Conservation (phyloP, 2,888 invertebrate species). For the Drosophila pseudotakahashii region DNA sequence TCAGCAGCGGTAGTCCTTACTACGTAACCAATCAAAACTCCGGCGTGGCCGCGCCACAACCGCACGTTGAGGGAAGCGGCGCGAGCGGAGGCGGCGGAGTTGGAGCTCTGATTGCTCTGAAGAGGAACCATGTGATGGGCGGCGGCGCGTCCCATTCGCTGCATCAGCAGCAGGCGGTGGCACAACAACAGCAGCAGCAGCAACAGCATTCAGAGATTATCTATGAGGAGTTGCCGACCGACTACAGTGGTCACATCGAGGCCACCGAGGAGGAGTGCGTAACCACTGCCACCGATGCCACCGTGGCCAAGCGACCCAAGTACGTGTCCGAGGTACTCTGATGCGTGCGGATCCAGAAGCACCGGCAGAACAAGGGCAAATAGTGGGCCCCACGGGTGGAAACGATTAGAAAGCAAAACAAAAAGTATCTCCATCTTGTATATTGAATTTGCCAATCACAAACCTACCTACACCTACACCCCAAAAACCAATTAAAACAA, state of each 20-base stretch:
- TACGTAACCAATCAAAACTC: conserved; percentile 82
- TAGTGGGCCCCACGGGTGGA: conserved; percentile 58
- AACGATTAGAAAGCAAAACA: conserved; percentile 51
- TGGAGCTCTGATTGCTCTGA: conserved; percentile 82
- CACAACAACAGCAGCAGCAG: conserved; percentile 44
- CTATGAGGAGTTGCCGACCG: conserved; percentile 83
- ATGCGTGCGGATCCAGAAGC: conserved; percentile 79
- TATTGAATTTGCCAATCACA: conserved; percentile 78
- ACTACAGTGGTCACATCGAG: conserved; percentile 82
- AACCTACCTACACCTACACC: conserved; percentile 23
- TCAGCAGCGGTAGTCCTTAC: conserved; percentile 76
- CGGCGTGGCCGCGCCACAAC: conserved; percentile 59
- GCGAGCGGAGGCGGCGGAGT: conserved; percentile 56
- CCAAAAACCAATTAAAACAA: conserved; percentile 14
- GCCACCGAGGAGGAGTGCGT: conserved; percentile 82
- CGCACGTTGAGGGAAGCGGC: conserved; percentile 57
- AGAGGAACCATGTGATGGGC: conserved; percentile 82
- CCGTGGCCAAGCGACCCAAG: conserved; percentile 82
- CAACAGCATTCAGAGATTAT: conserved; percentile 79
- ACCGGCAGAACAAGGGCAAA: conserved; percentile 61
- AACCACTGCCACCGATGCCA: conserved; percentile 52
- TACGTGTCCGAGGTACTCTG: conserved; percentile 83
- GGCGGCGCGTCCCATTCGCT: conserved; percentile 71
- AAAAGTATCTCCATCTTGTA: conserved; percentile 78
- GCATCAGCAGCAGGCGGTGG: conserved; percentile 70